Base-by-base conservation (phyloP, 2,888 invertebrate genomes). In the Embidobia sp. region DNA sequence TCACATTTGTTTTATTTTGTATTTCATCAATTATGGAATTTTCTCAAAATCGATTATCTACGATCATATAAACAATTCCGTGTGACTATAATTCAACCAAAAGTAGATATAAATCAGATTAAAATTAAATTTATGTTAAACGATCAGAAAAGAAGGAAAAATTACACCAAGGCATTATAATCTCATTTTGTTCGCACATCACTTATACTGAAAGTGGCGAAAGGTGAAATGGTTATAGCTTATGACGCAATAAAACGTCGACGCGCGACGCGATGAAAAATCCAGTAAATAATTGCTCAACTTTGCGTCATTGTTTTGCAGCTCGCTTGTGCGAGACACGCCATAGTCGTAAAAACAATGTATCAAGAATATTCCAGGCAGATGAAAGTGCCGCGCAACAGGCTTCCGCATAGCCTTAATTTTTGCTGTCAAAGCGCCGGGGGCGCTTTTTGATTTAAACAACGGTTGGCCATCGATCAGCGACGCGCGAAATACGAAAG, bases 211-310 rank as follows among this genome's bases (percentile, higher is more conserved):
- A 42, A 18, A n/a, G 19, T 19, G 27, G 7, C 27, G 48, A 48
- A 48, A 46, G 26, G 5, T 10, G 15, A 46, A 48, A 49, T 31
- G 11, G 49, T 31, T 29, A 3, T 6, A 19, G 49, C 3, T 15
- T 15, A 26, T 7, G 6, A 26, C 8, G 29, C 29, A 29, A 55
- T 55, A 29, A 40, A 55, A 16, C 10, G 55, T n/a, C 7, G 29
- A 15, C 7, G 37, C 22, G 16, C 7, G 29, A 15, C 7, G 37
- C 22, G 22, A 15, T 37, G 40, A 37, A 55, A 55, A 40, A 55
- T 55, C 10, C 29, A 10, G 16, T 40, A 37, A 55, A 55, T 55
- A 55, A 55, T 55, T 55, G 11, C 27, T 55, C 55, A 55, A 55
- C 40, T 55, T 55, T 16, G 29, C 16, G 55, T 18, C 16, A 55